Conservation (phyloP, 2,888 invertebrate genomes). For the Dysmachus trigonus region DNA sequence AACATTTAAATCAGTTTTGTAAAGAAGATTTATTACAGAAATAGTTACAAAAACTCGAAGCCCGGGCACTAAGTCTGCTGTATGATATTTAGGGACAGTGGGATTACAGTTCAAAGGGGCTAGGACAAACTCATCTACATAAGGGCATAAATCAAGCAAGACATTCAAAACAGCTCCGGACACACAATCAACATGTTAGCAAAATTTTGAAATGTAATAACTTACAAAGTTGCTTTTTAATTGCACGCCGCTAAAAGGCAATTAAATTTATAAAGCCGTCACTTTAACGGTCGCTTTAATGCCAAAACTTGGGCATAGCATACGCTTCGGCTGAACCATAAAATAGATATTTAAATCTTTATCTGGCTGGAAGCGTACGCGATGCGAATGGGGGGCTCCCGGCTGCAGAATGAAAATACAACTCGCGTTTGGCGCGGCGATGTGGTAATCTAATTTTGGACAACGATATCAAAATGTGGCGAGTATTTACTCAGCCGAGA, state of each 20-base stretch:
- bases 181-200: slow-evolving; percentile 22
- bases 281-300: slow-evolving; percentile 5
- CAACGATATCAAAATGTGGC: not conserved
- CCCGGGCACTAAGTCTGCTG: not conserved
- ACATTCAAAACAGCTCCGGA: not conserved
- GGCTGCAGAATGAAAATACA: not conserved
- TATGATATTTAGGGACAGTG: not conserved
- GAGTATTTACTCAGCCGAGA: not conserved
- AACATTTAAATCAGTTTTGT: not conserved
- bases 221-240: slow-evolving; percentile 36
- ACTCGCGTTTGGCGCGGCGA: not conserved
- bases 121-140: not conserved
- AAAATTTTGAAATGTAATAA: slow-evolving; percentile 15
- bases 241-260: slow-evolving; percentile 12
- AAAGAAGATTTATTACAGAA: not conserved
- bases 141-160: not conserved
- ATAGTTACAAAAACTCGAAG: not conserved
- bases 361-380: not conserved
- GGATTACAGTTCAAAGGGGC: not conserved
- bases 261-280: slow-evolving; percentile 31
- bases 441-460: not conserved
- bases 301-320: not conserved
- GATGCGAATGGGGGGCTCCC: not conserved
- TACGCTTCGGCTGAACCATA: not conserved
- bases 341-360: not conserved